Base-by-base conservation (phyloP, 2,113 vertebrate species). In the Lamprotornis superbus region DNA sequence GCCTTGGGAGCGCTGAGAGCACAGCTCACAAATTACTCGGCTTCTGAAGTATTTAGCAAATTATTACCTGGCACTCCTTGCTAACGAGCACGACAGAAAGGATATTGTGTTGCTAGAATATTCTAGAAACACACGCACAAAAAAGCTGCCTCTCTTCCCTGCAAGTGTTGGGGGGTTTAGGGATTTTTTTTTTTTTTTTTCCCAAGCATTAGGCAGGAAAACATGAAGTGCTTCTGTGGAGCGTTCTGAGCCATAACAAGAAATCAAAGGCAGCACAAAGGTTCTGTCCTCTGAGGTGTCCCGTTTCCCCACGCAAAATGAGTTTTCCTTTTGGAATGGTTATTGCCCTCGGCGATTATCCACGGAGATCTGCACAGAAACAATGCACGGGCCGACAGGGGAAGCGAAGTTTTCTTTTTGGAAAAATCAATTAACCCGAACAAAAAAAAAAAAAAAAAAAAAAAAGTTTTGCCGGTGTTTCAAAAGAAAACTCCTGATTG, bases 1-100 rank as follows among this genome's bases (percentile, higher is more conserved):
- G 75, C 69, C 71, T 57, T 2, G 18, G 70, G 47, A 92, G 76
- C 7, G 63, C 89, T 19, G 59, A 81, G 76, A 88, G 86, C 50
- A 13, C 31, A 63, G 83, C 63, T 52, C 75, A 35, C 84, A 87
- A 93, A 94, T 80, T n/a, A 40, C 76, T 53, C 44, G 65, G 81
- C 87, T 96, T 27, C 79, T 90, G 35, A 80, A 94, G 94, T 44
- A 78, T 94, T 96, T 90, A 88, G 85, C 83, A 68, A 94, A 91
- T 94, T 94, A 87, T 88, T 96, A 95, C 90, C 96, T 97, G 95
- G 95, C 94, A 67, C 88, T 89, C 85, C 88, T 88, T 1, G 46
- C 83, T 95, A 96, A 92, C 23, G 21, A 94, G 93, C 69, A 5
- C 1, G 59, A 37, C 69, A 81, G 69, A 87, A 88, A 92, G 87